phyloP scores from a whole-genome alignment of 2,888 invertebrate genomes.

The Yponomeuta cagnagella region DNA sequence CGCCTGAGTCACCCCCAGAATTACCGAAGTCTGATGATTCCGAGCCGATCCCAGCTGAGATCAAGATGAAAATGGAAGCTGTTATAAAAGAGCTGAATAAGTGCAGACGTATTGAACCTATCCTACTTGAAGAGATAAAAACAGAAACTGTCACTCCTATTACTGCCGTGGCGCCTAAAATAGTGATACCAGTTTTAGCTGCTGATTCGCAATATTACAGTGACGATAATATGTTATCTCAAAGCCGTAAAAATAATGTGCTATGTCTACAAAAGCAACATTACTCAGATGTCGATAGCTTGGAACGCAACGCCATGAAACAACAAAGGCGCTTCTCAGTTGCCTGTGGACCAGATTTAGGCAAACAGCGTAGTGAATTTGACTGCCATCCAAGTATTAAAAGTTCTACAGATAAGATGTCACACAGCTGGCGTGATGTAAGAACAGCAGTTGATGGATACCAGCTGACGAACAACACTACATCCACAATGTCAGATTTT shows the following conservation, averaged over 20 bases:
- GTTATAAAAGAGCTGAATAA: constrained; percentile 74
- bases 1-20: constrained; percentile 36
- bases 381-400: not conserved
- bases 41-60: constrained; percentile 41
- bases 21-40: constrained; percentile 18
- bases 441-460: constrained; percentile 40
- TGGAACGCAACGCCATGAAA: constrained; percentile 48
- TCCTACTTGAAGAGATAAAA: constrained; percentile 43
- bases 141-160: constrained; percentile 44
- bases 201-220: constrained; percentile 59
- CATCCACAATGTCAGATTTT: constrained; percentile 36
- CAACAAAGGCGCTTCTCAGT: constrained; percentile 56
- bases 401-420: constrained; percentile 30
- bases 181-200: constrained; percentile 64
- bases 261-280: constrained; percentile 33
- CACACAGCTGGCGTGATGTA: constrained; percentile 63
- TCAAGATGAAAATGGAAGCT: constrained; percentile 78
- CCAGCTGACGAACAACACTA: constrained; percentile 21
- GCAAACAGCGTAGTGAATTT: constrained; percentile 16
- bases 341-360: constrained; percentile 63
- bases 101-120: constrained; percentile 55
- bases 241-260: constrained; percentile 39
- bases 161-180: constrained; percentile 41
- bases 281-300: constrained; percentile 53
- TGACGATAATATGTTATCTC: constrained; percentile 49